These are phyloP conservation scores for Chrysaora quinquecirrha DNA, from an alignment of 30 jellyfish, hydroid and myxozoan genomes.

Conservation along the genomic window DNA sequence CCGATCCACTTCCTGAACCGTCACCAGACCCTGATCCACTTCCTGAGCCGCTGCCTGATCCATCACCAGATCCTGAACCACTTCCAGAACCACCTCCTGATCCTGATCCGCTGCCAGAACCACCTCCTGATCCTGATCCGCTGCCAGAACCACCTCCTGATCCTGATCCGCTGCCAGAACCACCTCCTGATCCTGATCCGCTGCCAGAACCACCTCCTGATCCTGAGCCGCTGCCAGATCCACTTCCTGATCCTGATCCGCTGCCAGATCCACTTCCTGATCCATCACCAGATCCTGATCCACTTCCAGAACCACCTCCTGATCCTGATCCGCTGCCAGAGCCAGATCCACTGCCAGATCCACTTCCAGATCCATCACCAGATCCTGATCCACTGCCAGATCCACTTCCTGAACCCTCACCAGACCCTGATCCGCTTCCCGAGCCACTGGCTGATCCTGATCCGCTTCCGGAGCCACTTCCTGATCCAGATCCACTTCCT, in stretches of 20 bases:
- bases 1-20: slow-evolving; percentile 20
- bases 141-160: slow-evolving; percentile 17
- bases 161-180: slow-evolving; percentile 43
- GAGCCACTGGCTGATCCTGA: neutral
- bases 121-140: slow-evolving; percentile 43
- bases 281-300: slow-evolving; percentile 18
- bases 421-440: neutral
- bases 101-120: slow-evolving; percentile 36
- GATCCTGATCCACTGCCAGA: slow-evolving; percentile 26
- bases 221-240: neutral
- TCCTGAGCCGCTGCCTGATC: slow-evolving; percentile 46
- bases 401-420: slow-evolving; percentile 6
- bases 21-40: slow-evolving; percentile 28
- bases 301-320: slow-evolving; percentile 7
- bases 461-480: neutral
- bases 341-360: slow-evolving; percentile 7
- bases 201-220: slow-evolving; percentile 29
- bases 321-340: slow-evolving; percentile 22
- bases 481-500: neutral
- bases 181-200: slow-evolving; percentile 31
- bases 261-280: slow-evolving; percentile 4
- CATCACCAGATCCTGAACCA: slow-evolving; percentile 30
- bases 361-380: slow-evolving; percentile 25
- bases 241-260: slow-evolving; percentile 22
- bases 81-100: slow-evolving; percentile 38